A percentile compares a stretch with the other conserved stretches of the same genome.
Conservation (phyloP, 2,113 vertebrate species). For the Rhombomys opimus region DNA sequence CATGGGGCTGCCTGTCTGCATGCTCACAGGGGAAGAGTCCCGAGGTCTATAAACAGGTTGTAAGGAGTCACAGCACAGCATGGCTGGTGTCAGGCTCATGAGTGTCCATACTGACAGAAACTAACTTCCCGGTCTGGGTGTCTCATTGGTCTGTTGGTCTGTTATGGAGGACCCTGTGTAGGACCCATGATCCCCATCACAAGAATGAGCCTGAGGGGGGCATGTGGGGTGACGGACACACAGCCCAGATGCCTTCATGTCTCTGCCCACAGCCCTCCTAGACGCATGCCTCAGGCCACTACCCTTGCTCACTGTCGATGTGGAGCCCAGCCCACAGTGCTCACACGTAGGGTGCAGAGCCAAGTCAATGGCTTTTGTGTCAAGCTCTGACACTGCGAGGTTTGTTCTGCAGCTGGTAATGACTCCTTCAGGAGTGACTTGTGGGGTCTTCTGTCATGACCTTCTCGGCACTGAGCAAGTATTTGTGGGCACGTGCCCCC, state of each 20-base stretch:
- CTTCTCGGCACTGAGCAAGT: neutral
- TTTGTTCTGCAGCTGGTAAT: neutral
- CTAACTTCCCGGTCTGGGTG: neutral
- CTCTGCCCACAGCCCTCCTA: neutral
- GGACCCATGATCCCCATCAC: too few relatives aligned
- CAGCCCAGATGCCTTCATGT: neutral
- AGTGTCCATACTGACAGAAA: neutral
- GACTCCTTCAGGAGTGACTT: accelerated
- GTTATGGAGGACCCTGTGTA: neutral
- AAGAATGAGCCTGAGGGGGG: too few relatives aligned
- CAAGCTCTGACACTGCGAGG: neutral
- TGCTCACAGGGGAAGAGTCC: neutral
- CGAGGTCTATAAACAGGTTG: neutral
- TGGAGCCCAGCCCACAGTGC: neutral
- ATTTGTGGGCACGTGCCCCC: too few relatives aligned
- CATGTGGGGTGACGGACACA: neutral
- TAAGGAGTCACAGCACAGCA: neutral
- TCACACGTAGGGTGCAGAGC: neutral
- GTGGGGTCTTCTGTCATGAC: accelerated
- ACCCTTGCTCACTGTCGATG: too few relatives aligned
- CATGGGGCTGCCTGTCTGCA: too few relatives aligned
- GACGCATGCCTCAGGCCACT: neutral
- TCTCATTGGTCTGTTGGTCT: neutral
- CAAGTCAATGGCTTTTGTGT: neutral
- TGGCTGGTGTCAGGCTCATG: neutral